A percentile compares a stretch with the other conserved stretches of the same genome.
phyloP scores from a whole-genome alignment of 1,140 invertebrate genomes.

The Augochlora pura region DNA sequence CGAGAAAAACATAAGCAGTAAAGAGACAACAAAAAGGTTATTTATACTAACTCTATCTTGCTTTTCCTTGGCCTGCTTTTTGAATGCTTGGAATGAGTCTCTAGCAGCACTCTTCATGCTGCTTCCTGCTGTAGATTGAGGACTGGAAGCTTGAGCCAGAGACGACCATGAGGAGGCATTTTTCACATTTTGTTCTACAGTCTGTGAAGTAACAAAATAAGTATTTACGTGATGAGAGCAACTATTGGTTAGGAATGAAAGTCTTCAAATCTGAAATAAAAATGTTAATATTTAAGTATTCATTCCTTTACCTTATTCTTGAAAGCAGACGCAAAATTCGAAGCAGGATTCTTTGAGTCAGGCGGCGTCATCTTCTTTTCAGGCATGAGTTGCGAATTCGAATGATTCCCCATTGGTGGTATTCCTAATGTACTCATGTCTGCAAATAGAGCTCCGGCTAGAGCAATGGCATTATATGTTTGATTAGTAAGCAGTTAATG shows the following conservation, averaged over 20 bases:
- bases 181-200: constrained; percentile 87
- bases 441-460: constrained; percentile 78
- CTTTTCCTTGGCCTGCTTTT: constrained; percentile 97
- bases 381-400: constrained; percentile 67
- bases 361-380: constrained; percentile 78
- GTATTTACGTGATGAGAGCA: neutral
- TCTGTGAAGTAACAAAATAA: constrained; percentile 60
- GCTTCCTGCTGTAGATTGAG: constrained; percentile 81
- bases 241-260: neutral
- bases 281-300: neutral
- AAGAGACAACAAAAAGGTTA: neutral
- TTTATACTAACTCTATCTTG: constrained; percentile 86
- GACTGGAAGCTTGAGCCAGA: constrained; percentile 89
- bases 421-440: constrained; percentile 77
- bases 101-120: constrained; percentile 83
- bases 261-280: neutral
- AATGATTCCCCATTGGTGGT: constrained; percentile 74
- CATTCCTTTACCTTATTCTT: constrained; percentile 81
- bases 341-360: constrained; percentile 79
- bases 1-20: neutral
- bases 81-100: constrained; percentile 91
- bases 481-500: constrained; percentile 74
- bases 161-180: constrained; percentile 96
- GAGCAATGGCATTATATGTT: constrained; percentile 64
- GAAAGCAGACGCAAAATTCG: constrained; percentile 85